Percentiles rank a stretch among this genome's conserved stretches.
phyloP scores from a whole-genome alignment of 2,888 invertebrate species.

The Lucinisca nassula region DNA sequence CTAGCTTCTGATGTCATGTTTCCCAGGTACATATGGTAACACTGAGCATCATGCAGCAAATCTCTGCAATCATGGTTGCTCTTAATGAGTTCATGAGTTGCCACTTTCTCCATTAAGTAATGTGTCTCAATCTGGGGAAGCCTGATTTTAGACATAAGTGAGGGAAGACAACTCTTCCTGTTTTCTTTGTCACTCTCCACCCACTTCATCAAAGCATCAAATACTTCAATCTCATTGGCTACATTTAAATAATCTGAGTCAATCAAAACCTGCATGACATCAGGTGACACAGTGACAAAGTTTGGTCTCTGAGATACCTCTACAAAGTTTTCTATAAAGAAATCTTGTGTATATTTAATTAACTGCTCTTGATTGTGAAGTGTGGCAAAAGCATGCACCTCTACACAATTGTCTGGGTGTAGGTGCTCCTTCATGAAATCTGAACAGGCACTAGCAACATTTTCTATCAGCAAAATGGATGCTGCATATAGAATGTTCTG shows the following conservation, averaged over 20 bases:
- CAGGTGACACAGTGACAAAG: slow-evolving; percentile 81
- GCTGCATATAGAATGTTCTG: slow-evolving; percentile 89
- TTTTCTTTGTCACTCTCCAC: slow-evolving; percentile 84
- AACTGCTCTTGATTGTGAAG: slow-evolving; percentile 87
- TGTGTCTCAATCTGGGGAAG: slow-evolving; percentile 86
- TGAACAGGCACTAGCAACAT: slow-evolving; percentile 88
- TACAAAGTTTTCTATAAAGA: slow-evolving; percentile 85
- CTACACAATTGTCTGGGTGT: slow-evolving; percentile 88
- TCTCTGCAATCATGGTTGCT: slow-evolving; percentile 87
- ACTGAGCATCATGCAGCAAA: slow-evolving; percentile 87
- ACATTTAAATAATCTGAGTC: slow-evolving; percentile 84
- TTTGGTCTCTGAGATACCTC: slow-evolving; percentile 85
- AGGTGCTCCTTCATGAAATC: slow-evolving; percentile 88
- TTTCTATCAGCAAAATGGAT: slow-evolving; percentile 88
- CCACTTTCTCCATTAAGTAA: slow-evolving; percentile 87
- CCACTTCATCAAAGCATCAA: slow-evolving; percentile 88
- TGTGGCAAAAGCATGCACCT: slow-evolving; percentile 88
- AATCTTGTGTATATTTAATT: slow-evolving; percentile 85
- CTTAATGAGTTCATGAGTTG: slow-evolving; percentile 83
- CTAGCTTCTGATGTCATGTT: slow-evolving; percentile 83
- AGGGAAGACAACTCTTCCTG: slow-evolving; percentile 82
- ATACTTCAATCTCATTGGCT: slow-evolving; percentile 84
- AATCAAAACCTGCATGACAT: slow-evolving; percentile 84
- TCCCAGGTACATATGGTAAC: slow-evolving; percentile 87
- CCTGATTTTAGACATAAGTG: slow-evolving; percentile 86